Percentiles rank a stretch among this genome's conserved stretches.
Conservation (phyloP, 2,113 vertebrate species). For the Epinephelus fuscoguttatus region DNA sequence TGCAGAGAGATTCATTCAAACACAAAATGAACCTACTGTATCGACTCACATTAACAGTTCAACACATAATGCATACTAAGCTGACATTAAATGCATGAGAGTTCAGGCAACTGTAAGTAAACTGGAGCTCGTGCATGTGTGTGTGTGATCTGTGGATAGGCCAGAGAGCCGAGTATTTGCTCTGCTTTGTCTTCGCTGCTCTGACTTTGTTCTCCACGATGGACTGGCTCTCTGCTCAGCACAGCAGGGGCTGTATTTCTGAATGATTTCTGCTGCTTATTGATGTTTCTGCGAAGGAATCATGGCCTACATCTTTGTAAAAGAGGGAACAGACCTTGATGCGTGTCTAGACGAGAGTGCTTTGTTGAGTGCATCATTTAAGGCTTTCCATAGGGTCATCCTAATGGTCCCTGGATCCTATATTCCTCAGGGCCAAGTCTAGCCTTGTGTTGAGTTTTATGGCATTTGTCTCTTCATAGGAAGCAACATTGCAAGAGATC, state of each 20-base stretch:
- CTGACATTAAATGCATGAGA: conserved; percentile 1
- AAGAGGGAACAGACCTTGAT: conserved; percentile 22
- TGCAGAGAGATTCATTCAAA: conserved; percentile 17
- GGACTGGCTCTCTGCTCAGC: conserved; percentile 12
- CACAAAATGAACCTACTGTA: background rate
- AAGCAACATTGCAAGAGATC: too few relatives aligned
- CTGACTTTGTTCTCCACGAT: background rate
- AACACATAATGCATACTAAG: background rate
- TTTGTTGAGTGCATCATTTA: background rate
- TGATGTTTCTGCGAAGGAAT: conserved; percentile 24
- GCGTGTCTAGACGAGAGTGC: conserved; percentile 5
- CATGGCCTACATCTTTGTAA: conserved; percentile 15
- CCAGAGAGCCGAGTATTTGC: background rate
- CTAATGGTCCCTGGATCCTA: too few relatives aligned
- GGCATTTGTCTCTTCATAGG: too few relatives aligned
- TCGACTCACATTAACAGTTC: conserved; percentile 35
- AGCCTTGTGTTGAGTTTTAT: too few relatives aligned
- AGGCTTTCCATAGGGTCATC: background rate
- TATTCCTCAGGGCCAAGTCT: too few relatives aligned
- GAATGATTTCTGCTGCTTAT: conserved; percentile 29
- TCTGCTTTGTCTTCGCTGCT: conserved; percentile 18
- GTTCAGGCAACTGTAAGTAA: conserved; percentile 2
- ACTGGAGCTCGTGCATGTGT: background rate
- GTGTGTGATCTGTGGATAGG: background rate
- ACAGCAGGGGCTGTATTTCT: conserved; percentile 10